phyloP scores from a whole-genome alignment of 2,113 vertebrate species.

The Esox niger region DNA sequence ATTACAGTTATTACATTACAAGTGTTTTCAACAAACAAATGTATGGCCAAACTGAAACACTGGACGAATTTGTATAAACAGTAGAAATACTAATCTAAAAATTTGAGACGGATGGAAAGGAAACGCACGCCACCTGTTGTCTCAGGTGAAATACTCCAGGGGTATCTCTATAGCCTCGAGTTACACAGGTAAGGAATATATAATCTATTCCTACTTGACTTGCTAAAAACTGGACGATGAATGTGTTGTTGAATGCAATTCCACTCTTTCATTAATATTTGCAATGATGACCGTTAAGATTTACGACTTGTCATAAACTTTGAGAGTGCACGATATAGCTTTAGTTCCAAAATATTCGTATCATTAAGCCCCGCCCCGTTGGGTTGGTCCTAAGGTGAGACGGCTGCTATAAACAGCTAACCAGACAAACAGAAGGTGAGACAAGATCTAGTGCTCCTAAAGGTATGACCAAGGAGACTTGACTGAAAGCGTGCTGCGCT shows the following conservation, averaged over 20 bases:
- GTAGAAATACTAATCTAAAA: not conserved
- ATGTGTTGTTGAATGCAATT: not conserved
- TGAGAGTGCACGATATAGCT: not conserved
- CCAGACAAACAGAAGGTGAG: conserved; percentile 50
- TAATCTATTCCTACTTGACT: not conserved
- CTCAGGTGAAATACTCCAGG: conserved; percentile 49
- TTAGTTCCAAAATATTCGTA: not conserved
- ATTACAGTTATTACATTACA: no score
- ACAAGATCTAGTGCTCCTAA: conserved; percentile 23
- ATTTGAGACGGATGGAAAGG: conserved; percentile 37
- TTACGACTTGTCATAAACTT: not conserved
- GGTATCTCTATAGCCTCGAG: conserved; percentile 16
- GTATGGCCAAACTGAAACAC: not conserved
- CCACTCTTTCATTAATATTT: not conserved
- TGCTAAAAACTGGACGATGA: not conserved
- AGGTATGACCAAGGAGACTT: conserved; percentile 36
- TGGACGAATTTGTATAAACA: not conserved
- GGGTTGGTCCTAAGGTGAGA: conserved; percentile 67
- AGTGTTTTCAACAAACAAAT: no score
- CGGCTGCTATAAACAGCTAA: conserved; percentile 59
- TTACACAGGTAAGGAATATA: conserved; percentile 34
- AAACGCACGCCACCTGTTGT: conserved; percentile 73
- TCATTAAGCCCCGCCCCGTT: conserved; percentile 53
- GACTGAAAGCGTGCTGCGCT: conserved; percentile 15
- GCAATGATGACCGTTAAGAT: not conserved